These are phyloP conservation scores for Drosophila willistoni DNA, from an alignment of 1,140 invertebrate genomes.

Conservation along the genomic window DNA sequence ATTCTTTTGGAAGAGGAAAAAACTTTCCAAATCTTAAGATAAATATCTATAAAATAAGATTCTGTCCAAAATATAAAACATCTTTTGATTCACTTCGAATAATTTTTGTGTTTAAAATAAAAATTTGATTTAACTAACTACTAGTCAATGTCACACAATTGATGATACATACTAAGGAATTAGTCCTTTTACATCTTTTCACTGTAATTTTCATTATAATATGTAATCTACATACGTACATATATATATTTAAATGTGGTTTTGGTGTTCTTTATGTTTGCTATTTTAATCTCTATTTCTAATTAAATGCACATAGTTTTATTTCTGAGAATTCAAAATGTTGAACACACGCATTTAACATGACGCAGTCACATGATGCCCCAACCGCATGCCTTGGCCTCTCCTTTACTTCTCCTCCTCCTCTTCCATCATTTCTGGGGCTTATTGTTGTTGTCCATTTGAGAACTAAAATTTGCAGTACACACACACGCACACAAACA, in stretches of 20 bases:
- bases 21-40: too few species aligned
- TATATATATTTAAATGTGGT: neutral
- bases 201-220: too few species aligned
- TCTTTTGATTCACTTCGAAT: too few species aligned
- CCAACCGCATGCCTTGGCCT: slow-evolving; percentile 11
- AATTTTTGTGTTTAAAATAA: too few species aligned
- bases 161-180: too few species aligned
- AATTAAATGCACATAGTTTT: slow-evolving; percentile 1
- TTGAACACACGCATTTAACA: slow-evolving; percentile 56
- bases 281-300: neutral
- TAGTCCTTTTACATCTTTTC: too few species aligned
- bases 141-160: too few species aligned
- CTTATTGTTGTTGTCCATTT: slow-evolving; percentile 41
- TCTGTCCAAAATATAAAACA: too few species aligned
- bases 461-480: slow-evolving; percentile 58
- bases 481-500: slow-evolving; percentile 16
- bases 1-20: too few species aligned
- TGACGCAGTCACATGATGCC: slow-evolving; percentile 58
- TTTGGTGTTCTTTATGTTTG: neutral
- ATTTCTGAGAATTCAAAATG: neutral
- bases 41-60: too few species aligned
- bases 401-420: slow-evolving; percentile 14
- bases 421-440: slow-evolving; percentile 8
- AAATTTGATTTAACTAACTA: too few species aligned
- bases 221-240: too few species aligned